phyloP scores from a whole-genome alignment of 2,113 vertebrate genomes.

The Rhadina sibilatrix region DNA sequence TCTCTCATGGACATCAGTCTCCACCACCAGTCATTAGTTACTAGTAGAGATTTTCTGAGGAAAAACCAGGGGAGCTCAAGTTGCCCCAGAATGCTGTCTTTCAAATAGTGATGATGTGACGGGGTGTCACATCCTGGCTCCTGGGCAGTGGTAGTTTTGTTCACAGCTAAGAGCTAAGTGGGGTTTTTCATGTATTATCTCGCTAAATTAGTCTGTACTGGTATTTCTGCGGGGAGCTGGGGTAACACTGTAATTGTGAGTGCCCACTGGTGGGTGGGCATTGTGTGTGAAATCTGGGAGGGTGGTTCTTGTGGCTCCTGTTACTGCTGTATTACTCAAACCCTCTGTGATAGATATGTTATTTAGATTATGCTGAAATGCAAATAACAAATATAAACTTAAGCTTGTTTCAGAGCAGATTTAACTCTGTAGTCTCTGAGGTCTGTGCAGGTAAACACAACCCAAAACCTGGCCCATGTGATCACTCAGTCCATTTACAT shows the following conservation, averaged over 20 bases:
- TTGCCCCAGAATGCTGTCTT: background rate
- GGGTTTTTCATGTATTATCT: background rate
- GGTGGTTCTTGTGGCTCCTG: background rate
- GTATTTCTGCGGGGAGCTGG: background rate
- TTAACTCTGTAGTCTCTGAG: background rate
- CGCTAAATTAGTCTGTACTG: background rate
- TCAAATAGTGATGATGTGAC: background rate
- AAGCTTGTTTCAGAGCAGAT: background rate
- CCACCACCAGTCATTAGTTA: background rate
- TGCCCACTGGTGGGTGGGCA: background rate
- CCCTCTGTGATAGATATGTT: background rate
- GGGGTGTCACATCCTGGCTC: background rate
- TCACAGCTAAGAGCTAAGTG: background rate
- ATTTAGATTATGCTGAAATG: background rate
- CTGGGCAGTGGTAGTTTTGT: background rate
- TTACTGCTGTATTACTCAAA: background rate
- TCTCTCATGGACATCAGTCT: rapidly evolving
- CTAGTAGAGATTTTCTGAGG: background rate
- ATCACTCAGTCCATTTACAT: background rate
- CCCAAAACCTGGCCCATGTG: background rate
- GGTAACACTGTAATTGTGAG: background rate
- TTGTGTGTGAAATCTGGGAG: background rate
- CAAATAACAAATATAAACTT: background rate
- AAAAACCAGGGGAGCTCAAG: background rate
- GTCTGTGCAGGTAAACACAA: background rate